Base-by-base conservation (phyloP, 2,113 vertebrate genomes). In the Rhinoderma darwinii region DNA sequence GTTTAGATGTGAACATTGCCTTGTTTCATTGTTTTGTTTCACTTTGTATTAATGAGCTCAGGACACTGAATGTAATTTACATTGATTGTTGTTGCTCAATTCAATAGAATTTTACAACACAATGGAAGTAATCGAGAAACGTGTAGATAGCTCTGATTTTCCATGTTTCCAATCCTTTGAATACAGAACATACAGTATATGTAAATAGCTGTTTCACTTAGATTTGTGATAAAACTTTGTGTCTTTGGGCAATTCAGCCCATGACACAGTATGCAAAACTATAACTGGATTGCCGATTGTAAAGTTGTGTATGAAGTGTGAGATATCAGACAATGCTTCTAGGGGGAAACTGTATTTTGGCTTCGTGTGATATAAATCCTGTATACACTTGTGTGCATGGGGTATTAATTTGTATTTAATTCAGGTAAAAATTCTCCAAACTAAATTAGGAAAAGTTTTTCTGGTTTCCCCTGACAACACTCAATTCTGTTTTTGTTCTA, bases 1-100 rank as follows among this genome's bases (percentile, higher is more conserved):
- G 35, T 78, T 78, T 78, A 22, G 47, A 54, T 54, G 47, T 54
- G 76, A 35, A 54, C 76, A 54, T 56, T 37, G 76, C 76, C 47
- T 54, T 54, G 47, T 47, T 35, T 78, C 50, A 78, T 78, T 78
- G 76, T 56, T 78, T 54, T 56, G 47, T 56, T 78, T 56, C 76
- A 78, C 50, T 78, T 78, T 78, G 76, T 78, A 78, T 78, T 78
- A 78, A 78, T 78, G 76, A 78, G 76, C 30, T 37, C 47, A 50
- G 76, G 76, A 54, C 50, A 54, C 47, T 4, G 76, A 54, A 78
- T 37, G 50, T 78, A 78, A 54, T 78, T 54, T 78, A 78, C 50
- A 78, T 78, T 56, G 76, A 78, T 78, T 78, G 12, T 25, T 54
- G 20, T 22, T 54, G 47, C 50, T 78, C 47, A 5, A 30, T 30